A percentile compares a stretch with the other conserved stretches of the same genome.
These are phyloP conservation scores for Athalia circularis DNA, from an alignment of 2,888 invertebrate genomes.

Conservation along the genomic window DNA sequence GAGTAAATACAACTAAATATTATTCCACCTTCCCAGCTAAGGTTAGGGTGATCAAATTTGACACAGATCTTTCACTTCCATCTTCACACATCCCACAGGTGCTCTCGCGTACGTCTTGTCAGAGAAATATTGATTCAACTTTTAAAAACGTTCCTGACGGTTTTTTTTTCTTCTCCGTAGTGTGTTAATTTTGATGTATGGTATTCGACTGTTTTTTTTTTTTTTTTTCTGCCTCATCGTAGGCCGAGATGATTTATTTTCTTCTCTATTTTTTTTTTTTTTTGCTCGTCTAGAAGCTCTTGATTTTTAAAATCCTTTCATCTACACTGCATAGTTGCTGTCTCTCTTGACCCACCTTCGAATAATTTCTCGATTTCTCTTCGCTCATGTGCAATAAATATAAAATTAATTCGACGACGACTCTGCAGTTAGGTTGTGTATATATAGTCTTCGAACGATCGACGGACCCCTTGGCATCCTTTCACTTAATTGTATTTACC, in stretches of 20 bases:
- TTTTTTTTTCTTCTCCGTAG: neutral
- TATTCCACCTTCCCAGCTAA: neutral
- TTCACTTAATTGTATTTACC: slow-evolving; percentile 15
- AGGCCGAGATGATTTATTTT: neutral
- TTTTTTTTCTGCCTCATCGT: neutral
- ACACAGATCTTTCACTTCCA: slow-evolving; percentile 16
- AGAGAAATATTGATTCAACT: neutral
- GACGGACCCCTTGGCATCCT: slow-evolving; percentile 5
- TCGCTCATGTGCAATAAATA: slow-evolving; percentile 29
- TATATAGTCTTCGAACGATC: neutral
- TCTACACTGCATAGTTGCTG: too few species aligned
- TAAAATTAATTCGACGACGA: slow-evolving; percentile 33
- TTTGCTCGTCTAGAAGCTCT: too few species aligned
- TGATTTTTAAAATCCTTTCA: too few species aligned
- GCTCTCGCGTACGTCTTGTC: neutral
- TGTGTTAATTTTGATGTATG: neutral
- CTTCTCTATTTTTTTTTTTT: neutral
- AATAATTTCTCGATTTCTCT: slow-evolving; percentile 42
- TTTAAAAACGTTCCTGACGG: neutral
- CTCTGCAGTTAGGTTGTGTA: neutral
- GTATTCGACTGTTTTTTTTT: neutral
- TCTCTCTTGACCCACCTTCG: slow-evolving; percentile 29
- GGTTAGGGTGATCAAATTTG: neutral
- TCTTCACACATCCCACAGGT: neutral
- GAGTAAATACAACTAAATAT: slow-evolving; percentile 17